These are phyloP conservation scores for Zophobas morio DNA, from an alignment of 1,140 invertebrate genomes.

Conservation along the genomic window DNA sequence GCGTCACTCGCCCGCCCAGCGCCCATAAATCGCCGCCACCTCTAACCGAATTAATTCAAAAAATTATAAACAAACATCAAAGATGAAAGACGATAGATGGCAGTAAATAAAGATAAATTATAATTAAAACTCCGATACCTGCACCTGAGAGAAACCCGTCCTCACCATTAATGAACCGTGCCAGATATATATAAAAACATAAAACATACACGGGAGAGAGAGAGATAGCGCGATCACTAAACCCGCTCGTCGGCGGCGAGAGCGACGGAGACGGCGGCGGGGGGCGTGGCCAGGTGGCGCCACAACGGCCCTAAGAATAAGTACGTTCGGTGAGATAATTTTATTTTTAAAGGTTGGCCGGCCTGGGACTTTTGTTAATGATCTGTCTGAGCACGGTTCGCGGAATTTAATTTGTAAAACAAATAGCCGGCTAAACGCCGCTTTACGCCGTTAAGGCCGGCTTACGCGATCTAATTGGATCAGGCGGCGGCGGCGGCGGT, in stretches of 20 bases:
- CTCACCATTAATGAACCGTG: conserved; percentile 41
- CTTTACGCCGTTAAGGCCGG: neutral
- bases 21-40: conserved; percentile 20
- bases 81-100: conserved; percentile 41
- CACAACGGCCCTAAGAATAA: conserved; percentile 49
- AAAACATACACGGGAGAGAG: conserved; percentile 11
- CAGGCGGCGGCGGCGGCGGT: neutral
- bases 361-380: conserved; percentile 38
- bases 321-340: conserved; percentile 36
- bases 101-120: conserved; percentile 47
- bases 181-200: conserved; percentile 35
- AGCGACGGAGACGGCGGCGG: conserved; percentile 1
- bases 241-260: neutral
- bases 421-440: conserved; percentile 21
- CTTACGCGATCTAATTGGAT: neutral
- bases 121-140: conserved; percentile 43
- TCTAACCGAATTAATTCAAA: conserved; percentile 37
- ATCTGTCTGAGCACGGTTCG: conserved; percentile 42
- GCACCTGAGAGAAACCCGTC: conserved; percentile 39
- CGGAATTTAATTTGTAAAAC: conserved; percentile 46
- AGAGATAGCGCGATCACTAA: neutral
- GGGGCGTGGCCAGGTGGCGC: conserved; percentile 53
- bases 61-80: conserved; percentile 43
- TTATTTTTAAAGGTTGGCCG: conserved; percentile 39
- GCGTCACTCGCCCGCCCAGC: neutral